Percentiles rank a stretch among this genome's conserved stretches.
Evolutionary conservation across 2,888 invertebrate genomes (phyloP).

Genomic region (Globia sparganii): DNA sequence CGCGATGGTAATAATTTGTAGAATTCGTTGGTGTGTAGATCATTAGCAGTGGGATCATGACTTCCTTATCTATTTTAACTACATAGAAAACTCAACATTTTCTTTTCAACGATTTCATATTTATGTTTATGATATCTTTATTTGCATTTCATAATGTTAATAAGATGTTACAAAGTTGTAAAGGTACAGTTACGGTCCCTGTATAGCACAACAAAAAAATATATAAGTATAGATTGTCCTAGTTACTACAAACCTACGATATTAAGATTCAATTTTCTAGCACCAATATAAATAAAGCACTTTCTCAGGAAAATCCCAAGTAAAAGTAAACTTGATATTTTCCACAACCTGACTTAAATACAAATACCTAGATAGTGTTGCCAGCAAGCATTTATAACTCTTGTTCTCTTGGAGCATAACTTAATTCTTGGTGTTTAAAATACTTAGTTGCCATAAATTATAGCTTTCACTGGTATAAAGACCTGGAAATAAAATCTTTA

Average conservation of each 20-base stretch:
- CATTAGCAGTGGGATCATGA: neutral
- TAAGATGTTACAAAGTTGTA: neutral
- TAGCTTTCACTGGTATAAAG: constrained; percentile 21
- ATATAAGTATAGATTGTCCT: neutral
- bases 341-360: constrained; percentile 54
- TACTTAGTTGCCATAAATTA: constrained; percentile 32
- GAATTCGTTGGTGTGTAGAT: neutral
- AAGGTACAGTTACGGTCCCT: too few species aligned
- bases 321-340: constrained; percentile 58
- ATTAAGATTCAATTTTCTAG: constrained; percentile 36
- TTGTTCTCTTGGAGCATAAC: constrained; percentile 34
- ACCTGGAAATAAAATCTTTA: neutral
- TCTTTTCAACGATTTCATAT: neutral
- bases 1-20: constrained; percentile 9
- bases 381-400: constrained; percentile 50
- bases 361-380: constrained; percentile 51
- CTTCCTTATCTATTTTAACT: neutral
- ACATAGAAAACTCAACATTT: too few species aligned
- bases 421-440: constrained; percentile 41
- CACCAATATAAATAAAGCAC: constrained; percentile 47
- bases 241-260: neutral
- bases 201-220: neutral
- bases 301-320: constrained; percentile 59
- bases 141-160: neutral
- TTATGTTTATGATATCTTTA: neutral